Percentiles rank a stretch among this genome's conserved stretches.
Conservation (phyloP, 2,797 vertebrate species). For the Bryconaethiops microstoma region DNA sequence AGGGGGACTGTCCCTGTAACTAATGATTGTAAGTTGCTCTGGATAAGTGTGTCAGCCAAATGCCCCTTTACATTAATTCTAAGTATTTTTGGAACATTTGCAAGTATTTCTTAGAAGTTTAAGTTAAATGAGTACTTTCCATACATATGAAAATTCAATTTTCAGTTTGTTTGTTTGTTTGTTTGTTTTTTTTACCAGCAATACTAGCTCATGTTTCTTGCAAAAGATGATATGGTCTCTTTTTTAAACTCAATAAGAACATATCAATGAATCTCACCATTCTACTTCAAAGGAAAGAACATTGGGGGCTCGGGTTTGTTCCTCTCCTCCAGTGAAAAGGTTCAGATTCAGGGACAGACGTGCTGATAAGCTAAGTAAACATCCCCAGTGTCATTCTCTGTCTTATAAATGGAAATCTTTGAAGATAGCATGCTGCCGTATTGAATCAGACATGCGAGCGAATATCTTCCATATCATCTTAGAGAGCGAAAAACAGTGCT, state of each 20-base stretch:
- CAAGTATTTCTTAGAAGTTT: neutral
- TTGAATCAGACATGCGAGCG: neutral
- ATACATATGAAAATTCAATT: neutral
- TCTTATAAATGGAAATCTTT: conserved; percentile 28
- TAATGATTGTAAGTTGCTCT: too few species aligned
- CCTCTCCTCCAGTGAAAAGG: conserved; percentile 8
- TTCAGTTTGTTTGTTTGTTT: too few species aligned
- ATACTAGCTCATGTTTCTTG: neutral
- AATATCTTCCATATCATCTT: conserved; percentile 33
- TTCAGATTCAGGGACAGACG: neutral
- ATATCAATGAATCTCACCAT: conserved; percentile 14
- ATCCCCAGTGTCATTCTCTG: conserved; percentile 12
- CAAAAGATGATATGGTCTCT: neutral
- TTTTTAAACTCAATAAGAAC: neutral
- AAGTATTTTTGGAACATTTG: neutral
- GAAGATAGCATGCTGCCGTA: conserved; percentile 15
- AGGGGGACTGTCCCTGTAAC: too few species aligned
- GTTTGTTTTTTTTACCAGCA: neutral
- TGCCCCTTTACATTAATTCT: too few species aligned
- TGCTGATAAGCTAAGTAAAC: conserved; percentile 32
- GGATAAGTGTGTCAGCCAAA: too few species aligned
- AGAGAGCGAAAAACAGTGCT: conserved; percentile 14
- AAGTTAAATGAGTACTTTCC: neutral
- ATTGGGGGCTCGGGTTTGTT: conserved; percentile 1
- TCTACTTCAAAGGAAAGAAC: conserved; percentile 19